Evolutionary conservation across 1,140 invertebrate species (phyloP), one percentile per base, ranked within the genome.

Genomic region (Cecropterus lyciades): DNA sequence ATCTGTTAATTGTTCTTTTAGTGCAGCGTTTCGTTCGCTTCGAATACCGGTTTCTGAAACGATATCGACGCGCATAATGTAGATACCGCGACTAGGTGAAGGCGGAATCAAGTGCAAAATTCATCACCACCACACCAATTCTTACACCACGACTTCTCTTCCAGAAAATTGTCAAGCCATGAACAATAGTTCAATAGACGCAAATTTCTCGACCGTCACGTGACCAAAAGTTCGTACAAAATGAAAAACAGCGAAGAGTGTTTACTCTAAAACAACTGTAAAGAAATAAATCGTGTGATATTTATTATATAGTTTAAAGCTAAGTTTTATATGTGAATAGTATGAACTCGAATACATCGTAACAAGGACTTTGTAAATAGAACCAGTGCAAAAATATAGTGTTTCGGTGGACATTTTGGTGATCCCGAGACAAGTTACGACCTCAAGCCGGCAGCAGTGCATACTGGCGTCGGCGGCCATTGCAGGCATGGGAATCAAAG

Each of bases 401-500:
- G 48, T 56, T 65, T 62, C 64, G 24, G 65, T 27, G 65, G 48
- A 63, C 62, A 60, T 78, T 33, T 33, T 40, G 37, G 37, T 40
- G 37, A 40, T 20, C n/a, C n/a, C n/a, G n/a, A n/a, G n/a, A n/a
- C n/a, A n/a, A n/a, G 62, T 73, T 66, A 60, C 67, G 74, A 80
- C 67, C 75, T 68, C 64, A 59, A 76, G 68, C 73, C 80, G 70
- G 75, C 74, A 73, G 77, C 75, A 80, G 72, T 80, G 69, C 67
- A 74, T 84, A 69, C 67, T 70, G 82, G 82, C 80, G 76, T 79
- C 81, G 78, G 84, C 76, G 83, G 84, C 84, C 80, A 84, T 89
- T 72, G 91, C 92, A 92, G 92, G 92, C 87, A 93, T 93, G 92
- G 91, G 92, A 92, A 92, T 93, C 89, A 92, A 93, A 88, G 88